Base-by-base conservation (phyloP, 2,888 invertebrate species). In the Andrena chrysosceles region DNA sequence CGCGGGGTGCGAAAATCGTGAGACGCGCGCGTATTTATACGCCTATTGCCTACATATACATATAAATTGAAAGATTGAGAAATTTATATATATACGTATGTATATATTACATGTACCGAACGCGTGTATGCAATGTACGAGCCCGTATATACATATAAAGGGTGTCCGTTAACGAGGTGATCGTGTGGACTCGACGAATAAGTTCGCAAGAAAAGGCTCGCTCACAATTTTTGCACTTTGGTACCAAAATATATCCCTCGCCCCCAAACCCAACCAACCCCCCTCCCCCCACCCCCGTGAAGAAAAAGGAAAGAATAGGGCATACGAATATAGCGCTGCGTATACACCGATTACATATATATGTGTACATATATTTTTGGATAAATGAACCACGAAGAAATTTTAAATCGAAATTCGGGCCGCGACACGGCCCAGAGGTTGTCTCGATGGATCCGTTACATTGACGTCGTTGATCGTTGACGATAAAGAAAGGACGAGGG, bases 331-430 rank as follows among this genome's bases (percentile, higher is more conserved):
- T 85, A 87, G 85, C 87, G 89, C 87, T 90, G 90, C 82, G 86
- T 90, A 91, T 90, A 90, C 89, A 89, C 89, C 90, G 88, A 88
- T 88, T 88, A 89, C 86, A 90, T 87, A 89, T 85, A 89, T 88
- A 90, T 86, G 87, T 91, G 91, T 91, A 92, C 88, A 91, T 91
- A 92, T 92, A 92, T 92, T 92, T 92, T 92, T 92, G 90, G 90
- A 92, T 89, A 90, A 89, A 70, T 90, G 81, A 77, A 64, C 79
- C 85, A 82, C 78, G 83, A 87, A 84, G 67, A 86, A 87, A 67
- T 80, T 89, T 88, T 85, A 76, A 88, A 88, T 89, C 88, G 87
- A 89, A 89, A 89, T 88, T 89, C 79, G 83, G 84, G 69, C 75
- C 68, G 26, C 81, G 85, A 85, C 83, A 85, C 77, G 64, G 75